Evolutionary conservation across 1,140 invertebrate species (phyloP).

Genomic region (Atta colombica): DNA sequence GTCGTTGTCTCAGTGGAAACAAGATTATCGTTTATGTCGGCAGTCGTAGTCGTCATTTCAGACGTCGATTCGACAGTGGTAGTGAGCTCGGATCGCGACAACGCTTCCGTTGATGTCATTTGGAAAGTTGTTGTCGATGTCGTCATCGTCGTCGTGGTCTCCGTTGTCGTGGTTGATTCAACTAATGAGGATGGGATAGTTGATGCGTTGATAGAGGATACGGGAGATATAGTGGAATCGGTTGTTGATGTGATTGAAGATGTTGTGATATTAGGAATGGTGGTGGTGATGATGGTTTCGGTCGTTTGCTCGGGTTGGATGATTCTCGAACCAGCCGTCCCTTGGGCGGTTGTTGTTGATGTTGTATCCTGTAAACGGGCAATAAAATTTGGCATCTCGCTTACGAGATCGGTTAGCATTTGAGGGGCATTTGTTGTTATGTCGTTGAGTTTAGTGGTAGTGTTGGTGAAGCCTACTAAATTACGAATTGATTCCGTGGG

Average conservation of each 20-base stretch:
- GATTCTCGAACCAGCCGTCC: slow-evolving; percentile 82
- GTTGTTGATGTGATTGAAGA: slow-evolving; percentile 44
- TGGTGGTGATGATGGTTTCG: slow-evolving; percentile 53
- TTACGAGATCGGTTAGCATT: slow-evolving; percentile 67
- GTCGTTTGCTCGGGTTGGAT: slow-evolving; percentile 74
- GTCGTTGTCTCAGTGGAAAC: slow-evolving; percentile 62
- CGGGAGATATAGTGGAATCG: slow-evolving; percentile 11
- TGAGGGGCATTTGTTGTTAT: slow-evolving; percentile 65
- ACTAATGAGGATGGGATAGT: slow-evolving; percentile 82
- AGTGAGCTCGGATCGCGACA: slow-evolving; percentile 61
- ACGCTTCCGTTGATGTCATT: slow-evolving; percentile 31
- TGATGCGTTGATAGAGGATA: slow-evolving; percentile 29
- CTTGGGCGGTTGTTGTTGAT: slow-evolving; percentile 84
- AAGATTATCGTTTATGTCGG: slow-evolving; percentile 61
- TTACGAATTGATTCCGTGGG: slow-evolving; percentile 20
- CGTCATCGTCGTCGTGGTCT: slow-evolving; percentile 75
- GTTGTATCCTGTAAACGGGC: slow-evolving; percentile 85
- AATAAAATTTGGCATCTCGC: slow-evolving; percentile 82
- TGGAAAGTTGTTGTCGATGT: slow-evolving; percentile 68
- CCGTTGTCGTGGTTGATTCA: slow-evolving; percentile 75
- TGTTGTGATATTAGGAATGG: slow-evolving; percentile 48
- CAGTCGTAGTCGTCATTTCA: slow-evolving; percentile 66
- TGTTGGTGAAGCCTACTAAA: slow-evolving; percentile 41
- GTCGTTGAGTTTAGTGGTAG: slow-evolving; percentile 35
- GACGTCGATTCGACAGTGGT: slow-evolving; percentile 34